phyloP scores from a whole-genome alignment of 2,888 invertebrate genomes.

The Drosophila longiperda region DNA sequence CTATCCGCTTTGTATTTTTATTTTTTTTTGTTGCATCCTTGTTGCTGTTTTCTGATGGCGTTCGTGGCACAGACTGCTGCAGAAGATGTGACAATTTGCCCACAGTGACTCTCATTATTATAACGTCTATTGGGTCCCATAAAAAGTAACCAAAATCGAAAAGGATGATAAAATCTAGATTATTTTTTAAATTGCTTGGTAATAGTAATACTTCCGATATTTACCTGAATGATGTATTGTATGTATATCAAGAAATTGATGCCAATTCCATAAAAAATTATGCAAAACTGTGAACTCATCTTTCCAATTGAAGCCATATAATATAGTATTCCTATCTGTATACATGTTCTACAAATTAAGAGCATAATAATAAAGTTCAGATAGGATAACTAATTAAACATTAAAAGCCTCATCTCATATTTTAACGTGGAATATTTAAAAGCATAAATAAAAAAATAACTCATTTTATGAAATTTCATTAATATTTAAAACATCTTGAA shows the following conservation, averaged over 20 bases:
- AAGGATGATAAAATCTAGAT: not conserved
- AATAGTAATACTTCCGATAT: not conserved
- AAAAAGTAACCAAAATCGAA: constrained; percentile 26
- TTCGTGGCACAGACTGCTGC: constrained; percentile 19
- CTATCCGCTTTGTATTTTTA: constrained; percentile 27
- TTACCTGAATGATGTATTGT: not conserved
- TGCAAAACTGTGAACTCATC: not conserved
- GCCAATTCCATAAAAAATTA: not conserved
- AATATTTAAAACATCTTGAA: not conserved
- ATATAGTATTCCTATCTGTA: not conserved
- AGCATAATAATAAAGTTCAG: not conserved
- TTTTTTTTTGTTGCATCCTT: constrained; percentile 28
- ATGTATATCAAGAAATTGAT: not conserved
- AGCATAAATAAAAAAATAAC: not conserved
- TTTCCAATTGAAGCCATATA: not conserved
- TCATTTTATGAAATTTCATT: not conserved
- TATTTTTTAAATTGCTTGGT: not conserved
- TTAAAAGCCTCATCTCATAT: not conserved
- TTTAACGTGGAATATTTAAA: not conserved
- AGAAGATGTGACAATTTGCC: constrained; percentile 55
- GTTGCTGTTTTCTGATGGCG: constrained; percentile 23
- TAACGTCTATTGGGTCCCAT: constrained; percentile 25
- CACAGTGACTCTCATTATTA: constrained; percentile 30
- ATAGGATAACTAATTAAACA: not conserved
- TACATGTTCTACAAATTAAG: not conserved